Conservation (phyloP, 2,113 vertebrate genomes). For the Rhynchopsitta pachyrhyncha region DNA sequence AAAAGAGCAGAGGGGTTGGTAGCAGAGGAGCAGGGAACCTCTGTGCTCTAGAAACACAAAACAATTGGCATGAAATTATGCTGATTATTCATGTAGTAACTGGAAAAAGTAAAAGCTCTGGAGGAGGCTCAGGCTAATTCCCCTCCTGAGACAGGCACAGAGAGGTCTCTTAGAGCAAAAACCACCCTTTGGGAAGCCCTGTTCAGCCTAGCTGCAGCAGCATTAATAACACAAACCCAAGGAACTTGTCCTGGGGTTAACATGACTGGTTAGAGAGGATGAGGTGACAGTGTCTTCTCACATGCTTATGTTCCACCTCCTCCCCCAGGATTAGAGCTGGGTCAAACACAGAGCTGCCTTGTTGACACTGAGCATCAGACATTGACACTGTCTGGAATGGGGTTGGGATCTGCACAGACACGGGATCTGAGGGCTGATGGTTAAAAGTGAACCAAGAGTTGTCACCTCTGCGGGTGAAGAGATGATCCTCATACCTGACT, state of each 20-base stretch:
- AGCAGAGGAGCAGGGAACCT: not conserved
- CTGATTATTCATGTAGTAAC: slow-evolving; percentile 19
- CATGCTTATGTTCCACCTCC: not conserved
- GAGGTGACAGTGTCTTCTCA: not conserved
- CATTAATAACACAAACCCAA: not conserved
- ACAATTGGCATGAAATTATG: not conserved
- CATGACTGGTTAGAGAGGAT: not conserved
- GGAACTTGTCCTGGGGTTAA: not conserved
- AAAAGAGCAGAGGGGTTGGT: not conserved
- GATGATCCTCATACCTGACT: not conserved
- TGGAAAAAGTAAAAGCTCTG: not conserved
- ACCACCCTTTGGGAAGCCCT: not conserved
- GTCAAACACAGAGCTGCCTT: not conserved
- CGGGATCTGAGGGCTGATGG: not conserved
- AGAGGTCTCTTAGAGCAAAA: not conserved
- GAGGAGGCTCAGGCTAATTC: not conserved
- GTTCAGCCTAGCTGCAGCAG: not conserved
- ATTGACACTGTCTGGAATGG: not conserved
- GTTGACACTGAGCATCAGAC: not conserved
- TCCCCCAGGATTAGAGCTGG: not conserved
- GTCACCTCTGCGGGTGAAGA: slow-evolving; percentile 16
- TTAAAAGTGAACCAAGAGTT: not conserved
- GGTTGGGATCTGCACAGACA: not conserved
- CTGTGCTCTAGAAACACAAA: not conserved
- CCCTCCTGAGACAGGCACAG: not conserved